phyloP scores from a whole-genome alignment of 1,140 invertebrate genomes.

The Atopsyche davidsoni region DNA sequence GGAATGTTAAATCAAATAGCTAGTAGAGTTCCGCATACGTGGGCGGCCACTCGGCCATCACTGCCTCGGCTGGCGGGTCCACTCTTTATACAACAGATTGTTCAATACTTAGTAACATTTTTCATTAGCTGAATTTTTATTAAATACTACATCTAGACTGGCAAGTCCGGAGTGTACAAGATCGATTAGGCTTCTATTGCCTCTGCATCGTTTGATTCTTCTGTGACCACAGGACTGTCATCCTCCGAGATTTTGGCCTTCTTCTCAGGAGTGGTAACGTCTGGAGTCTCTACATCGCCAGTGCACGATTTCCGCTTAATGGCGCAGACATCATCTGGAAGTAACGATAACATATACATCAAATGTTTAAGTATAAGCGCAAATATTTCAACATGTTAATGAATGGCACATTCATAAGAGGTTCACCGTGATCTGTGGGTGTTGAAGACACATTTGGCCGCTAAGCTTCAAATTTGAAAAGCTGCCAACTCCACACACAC shows the following conservation, averaged over 20 bases:
- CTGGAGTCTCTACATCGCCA: slow-evolving; percentile 50
- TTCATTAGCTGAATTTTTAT: slow-evolving; percentile 25
- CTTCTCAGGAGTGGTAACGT: slow-evolving; percentile 62
- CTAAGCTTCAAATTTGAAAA: slow-evolving; percentile 1
- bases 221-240: slow-evolving; percentile 41
- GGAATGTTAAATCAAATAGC: slow-evolving; percentile 23
- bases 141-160: slow-evolving; percentile 29
- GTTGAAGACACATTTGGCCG: slow-evolving; percentile 2
- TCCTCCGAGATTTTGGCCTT: slow-evolving; percentile 65
- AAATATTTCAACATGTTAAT: slow-evolving; percentile 7
- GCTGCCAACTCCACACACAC: slow-evolving; percentile 6
- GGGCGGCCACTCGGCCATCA: background rate
- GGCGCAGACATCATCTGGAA: slow-evolving; percentile 38
- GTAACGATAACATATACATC: slow-evolving; percentile 2
- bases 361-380: background rate
- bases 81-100: slow-evolving; percentile 29
- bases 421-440: too few relatives aligned
- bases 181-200: slow-evolving; percentile 58
- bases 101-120: slow-evolving; percentile 28
- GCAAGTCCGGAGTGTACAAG: slow-evolving; percentile 12
- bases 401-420: background rate
- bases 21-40: background rate
- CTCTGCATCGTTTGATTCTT: slow-evolving; percentile 51
- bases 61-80: slow-evolving; percentile 9
- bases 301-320: slow-evolving; percentile 67